Base-by-base conservation (phyloP, 2,113 vertebrate species). In the Rhagologus leucostigma region DNA sequence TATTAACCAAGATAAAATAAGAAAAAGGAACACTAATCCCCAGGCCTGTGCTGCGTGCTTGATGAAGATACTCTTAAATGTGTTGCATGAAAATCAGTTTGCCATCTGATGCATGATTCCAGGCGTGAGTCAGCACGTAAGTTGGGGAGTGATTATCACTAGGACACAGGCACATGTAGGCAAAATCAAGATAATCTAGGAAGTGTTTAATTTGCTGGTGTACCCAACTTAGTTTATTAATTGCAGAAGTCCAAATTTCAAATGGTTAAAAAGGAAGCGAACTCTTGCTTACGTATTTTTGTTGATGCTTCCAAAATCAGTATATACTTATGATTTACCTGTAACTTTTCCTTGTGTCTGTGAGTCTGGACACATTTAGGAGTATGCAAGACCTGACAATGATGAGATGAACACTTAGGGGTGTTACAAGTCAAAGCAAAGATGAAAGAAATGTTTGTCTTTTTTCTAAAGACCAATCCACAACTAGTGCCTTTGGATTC, bases 71-170 rank as follows among this genome's bases (percentile, higher is more conserved):
- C 33, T 57, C n/a, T 80, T 62, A 53, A 80, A 80, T 79, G 73
- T 77, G 56, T 86, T 74, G 62, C 26, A 27, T 87, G 46, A 82
- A 87, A 89, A 87, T 82, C 44, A 63, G 2, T 91, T 85, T 94
- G 59, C 78, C 46, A 29, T 79, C 84, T 77, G 65, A 78, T 89
- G 17, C 18, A 2, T 37, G 57, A 57, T 65, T 91, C 67, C 47
- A 87, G 78, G 37, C 41, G 2, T 87, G 91, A 95, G 78, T 93
- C 67, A 85, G 67, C 89, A 81, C 35, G 46, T n/a, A 62, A 69
- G 32, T 27, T 93, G 32, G 50, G 53, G 65, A 18, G 49, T 44
- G 41, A 41, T 87, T 52, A 60, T 65, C 2, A 10, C 53, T 73
- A 27, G 62, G 71, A 59, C 35, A 41, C 14, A 37, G 73, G 60